Percentiles rank a stretch among this genome's conserved stretches.
Evolutionary conservation across 2,113 vertebrate species (phyloP).

Genomic region (Grammomys dolichurus): DNA sequence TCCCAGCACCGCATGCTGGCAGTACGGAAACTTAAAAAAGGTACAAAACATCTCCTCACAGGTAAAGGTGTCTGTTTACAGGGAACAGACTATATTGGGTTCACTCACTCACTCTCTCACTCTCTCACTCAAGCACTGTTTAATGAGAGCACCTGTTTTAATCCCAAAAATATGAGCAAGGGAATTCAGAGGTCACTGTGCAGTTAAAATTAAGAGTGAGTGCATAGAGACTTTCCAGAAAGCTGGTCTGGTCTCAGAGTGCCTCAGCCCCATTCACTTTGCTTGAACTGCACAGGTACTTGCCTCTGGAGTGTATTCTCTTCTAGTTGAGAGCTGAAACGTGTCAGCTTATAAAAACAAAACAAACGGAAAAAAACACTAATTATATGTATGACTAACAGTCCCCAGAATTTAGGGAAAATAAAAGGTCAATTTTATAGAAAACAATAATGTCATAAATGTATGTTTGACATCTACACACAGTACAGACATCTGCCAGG

Average conservation of each 20-base stretch:
- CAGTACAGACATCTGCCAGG: not conserved
- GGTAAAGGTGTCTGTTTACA: not conserved
- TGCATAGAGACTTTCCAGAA: not conserved
- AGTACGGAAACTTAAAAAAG: slow-evolving; percentile 98
- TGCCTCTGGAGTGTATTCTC: slow-evolving; percentile 65
- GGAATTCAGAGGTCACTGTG: not conserved
- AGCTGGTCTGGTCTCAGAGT: not conserved
- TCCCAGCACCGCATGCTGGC: slow-evolving; percentile 98
- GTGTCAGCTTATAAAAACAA: not conserved
- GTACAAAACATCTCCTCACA: slow-evolving; percentile 80
- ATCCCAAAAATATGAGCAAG: not conserved
- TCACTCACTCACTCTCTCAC: not conserved
- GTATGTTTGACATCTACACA: not conserved
- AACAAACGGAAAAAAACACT: not conserved
- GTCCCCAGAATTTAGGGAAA: not conserved
- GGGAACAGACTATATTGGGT: not conserved
- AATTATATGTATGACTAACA: not conserved
- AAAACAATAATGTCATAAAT: slow-evolving; percentile 11
- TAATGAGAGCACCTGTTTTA: not conserved
- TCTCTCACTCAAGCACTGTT: not conserved
- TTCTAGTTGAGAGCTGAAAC: slow-evolving; percentile 59
- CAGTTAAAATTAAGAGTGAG: too few species aligned
- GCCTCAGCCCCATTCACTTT: not conserved
- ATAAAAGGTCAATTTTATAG: not conserved
- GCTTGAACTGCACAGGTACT: slow-evolving; percentile 58